Base-by-base conservation (phyloP, 1,140 invertebrate species). In the Drosophila arizonae region DNA sequence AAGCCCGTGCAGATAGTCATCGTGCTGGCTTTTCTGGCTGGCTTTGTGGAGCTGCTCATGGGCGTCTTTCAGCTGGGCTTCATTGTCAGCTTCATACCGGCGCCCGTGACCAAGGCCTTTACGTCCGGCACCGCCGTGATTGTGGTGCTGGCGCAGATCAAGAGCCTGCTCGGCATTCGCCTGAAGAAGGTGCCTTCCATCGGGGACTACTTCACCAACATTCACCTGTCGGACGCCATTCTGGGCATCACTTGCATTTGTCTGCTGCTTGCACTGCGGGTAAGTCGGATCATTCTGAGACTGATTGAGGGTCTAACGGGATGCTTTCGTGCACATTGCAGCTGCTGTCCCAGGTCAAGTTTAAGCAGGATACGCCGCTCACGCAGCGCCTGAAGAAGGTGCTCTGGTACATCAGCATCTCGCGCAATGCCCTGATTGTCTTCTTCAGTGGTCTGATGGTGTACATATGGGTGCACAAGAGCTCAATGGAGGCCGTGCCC, bases 101-200 rank as follows among this genome's bases (percentile, higher is more conserved):
- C 96, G 50, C 97, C 98, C 4, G 97, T 99, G 11, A 98, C 97
- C 0, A 97, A 97, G 58, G 97, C 97, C 0, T 99, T 98, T 87
- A 98, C 97, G 0, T 97, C 97, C 21, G 97, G 97, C 13, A 98
- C 97, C 0, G 97, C 98, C 13, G 94, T 99, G 6, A 98, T 98
- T 52, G 98, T 99, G 51, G 96, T 96, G 1, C 94, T 95, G 8
- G 96, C 97, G 0, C 98, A 99, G 92, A 90, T 98, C 0, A 98
- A 97, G 92, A 95, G 95, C 55, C 92, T 98, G 1, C 91, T 97
- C 9, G 97, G 97, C 1, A 91, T 98, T 6, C 94, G 94, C 24
- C 94, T 96, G 0, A 94, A 94, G 64, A 95, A 95, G 60, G 96
- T 97, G 81, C 82, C 96, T 43, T 95, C 96, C 63, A 95, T 95